Evolutionary conservation across 2,113 vertebrate genomes (phyloP).

Genomic region (Willisornis vidua): DNA sequence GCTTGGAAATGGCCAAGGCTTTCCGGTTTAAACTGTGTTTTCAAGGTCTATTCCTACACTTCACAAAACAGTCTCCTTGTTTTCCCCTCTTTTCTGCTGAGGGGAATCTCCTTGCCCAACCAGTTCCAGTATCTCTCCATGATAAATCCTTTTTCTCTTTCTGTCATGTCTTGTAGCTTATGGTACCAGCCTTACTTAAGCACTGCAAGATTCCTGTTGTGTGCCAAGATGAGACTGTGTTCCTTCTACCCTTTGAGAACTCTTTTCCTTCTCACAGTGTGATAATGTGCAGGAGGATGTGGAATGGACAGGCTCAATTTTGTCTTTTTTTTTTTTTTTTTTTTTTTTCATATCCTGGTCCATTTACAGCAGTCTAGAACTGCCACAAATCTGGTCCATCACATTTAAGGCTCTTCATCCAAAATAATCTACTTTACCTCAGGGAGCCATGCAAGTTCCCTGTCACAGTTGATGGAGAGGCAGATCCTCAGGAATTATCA

Average conservation of each 20-base stretch:
- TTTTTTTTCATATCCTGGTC: background rate
- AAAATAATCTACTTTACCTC: background rate
- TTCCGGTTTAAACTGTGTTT: background rate
- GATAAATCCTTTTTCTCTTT: background rate
- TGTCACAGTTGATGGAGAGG: background rate
- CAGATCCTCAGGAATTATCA: background rate
- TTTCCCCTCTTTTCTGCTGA: accelerated
- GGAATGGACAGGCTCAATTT: background rate
- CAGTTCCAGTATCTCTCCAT: background rate
- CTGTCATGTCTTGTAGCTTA: background rate
- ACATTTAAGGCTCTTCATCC: background rate
- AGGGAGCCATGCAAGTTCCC: background rate
- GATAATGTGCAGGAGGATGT: background rate
- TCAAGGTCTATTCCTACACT: background rate
- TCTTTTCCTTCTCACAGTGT: background rate
- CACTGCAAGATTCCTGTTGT: background rate
- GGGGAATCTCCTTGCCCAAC: background rate
- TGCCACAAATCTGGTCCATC: background rate
- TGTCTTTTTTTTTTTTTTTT: background rate
- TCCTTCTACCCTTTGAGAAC: background rate
- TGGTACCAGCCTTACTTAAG: background rate
- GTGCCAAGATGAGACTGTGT: background rate
- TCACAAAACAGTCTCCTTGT: background rate
- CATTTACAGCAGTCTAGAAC: background rate
- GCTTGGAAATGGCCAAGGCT: background rate